phyloP scores from a whole-genome alignment of 1,140 invertebrate genomes.

The Eubasilissa regina region DNA sequence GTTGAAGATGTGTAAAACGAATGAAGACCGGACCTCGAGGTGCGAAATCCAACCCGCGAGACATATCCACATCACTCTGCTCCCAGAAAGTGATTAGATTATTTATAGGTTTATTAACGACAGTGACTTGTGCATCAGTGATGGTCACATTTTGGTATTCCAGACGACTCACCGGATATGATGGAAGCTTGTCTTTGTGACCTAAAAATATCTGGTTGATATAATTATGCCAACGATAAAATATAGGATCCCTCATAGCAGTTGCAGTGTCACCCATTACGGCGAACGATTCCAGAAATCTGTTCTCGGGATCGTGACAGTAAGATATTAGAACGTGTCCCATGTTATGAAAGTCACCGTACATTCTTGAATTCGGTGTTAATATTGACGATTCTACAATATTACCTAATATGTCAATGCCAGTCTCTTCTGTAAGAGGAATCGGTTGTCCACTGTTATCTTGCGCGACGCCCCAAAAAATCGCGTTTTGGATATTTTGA shows the following conservation, averaged over 20 bases:
- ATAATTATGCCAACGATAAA: constrained; percentile 88
- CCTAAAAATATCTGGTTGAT: constrained; percentile 85
- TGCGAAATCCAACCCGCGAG: constrained; percentile 83
- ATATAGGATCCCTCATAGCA: constrained; percentile 87
- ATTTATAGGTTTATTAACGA: constrained; percentile 71
- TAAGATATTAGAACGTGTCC: constrained; percentile 78
- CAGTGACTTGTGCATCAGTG: constrained; percentile 70
- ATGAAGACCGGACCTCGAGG: constrained; percentile 80
- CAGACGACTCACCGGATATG: constrained; percentile 73
- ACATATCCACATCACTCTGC: constrained; percentile 82
- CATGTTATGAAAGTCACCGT: constrained; percentile 83
- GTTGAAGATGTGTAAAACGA: constrained; percentile 82
- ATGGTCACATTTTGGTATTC: constrained; percentile 77
- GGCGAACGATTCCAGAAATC: constrained; percentile 69
- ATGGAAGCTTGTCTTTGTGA: constrained; percentile 80
- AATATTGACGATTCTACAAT: constrained; percentile 83
- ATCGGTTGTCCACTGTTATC: constrained; percentile 71
- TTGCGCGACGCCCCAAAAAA: constrained; percentile 77
- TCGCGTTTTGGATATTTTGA: constrained; percentile 81
- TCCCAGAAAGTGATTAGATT: constrained; percentile 80
- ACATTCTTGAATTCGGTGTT: constrained; percentile 78
- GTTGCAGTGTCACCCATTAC: constrained; percentile 82
- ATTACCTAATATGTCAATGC: constrained; percentile 87
- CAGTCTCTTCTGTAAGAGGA: constrained; percentile 77
- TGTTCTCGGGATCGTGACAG: constrained; percentile 80